phyloP scores from a whole-genome alignment of 2,113 vertebrate species.

The Rafetus swinhoei region DNA sequence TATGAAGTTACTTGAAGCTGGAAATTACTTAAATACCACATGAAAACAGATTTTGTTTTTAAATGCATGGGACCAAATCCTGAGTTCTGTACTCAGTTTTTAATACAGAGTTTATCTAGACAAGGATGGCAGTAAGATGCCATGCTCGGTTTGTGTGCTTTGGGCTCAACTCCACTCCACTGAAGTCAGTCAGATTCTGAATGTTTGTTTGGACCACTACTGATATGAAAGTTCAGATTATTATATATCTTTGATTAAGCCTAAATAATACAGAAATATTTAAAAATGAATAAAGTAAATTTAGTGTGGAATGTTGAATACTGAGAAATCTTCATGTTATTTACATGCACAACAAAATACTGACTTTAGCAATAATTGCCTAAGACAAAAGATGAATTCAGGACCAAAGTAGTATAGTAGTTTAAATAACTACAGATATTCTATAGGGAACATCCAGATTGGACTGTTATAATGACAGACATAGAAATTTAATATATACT shows the following conservation, averaged over 20 bases:
- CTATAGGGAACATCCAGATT: conserved; percentile 5
- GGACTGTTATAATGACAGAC: conserved; percentile 2
- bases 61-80: neutral
- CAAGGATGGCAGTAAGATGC: accelerated
- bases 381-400: conserved; percentile 32
- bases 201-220: neutral
- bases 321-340: neutral
- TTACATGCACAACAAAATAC: neutral
- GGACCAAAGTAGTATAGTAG: conserved; percentile 35
- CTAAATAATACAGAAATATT: neutral
- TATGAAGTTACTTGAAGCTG: neutral
- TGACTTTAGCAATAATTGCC: conserved; percentile 24
- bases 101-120: neutral
- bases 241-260: neutral
- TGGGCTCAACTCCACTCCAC: accelerated
- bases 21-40: neutral
- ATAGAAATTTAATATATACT: neutral
- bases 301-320: neutral
- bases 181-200: neutral
- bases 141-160: neutral
- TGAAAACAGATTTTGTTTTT: neutral
- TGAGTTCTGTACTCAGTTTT: neutral
- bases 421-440: conserved; percentile 37
- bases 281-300: neutral
- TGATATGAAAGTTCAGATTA: neutral